phyloP scores from a whole-genome alignment of 2,888 invertebrate genomes.

The Spisula solida region DNA sequence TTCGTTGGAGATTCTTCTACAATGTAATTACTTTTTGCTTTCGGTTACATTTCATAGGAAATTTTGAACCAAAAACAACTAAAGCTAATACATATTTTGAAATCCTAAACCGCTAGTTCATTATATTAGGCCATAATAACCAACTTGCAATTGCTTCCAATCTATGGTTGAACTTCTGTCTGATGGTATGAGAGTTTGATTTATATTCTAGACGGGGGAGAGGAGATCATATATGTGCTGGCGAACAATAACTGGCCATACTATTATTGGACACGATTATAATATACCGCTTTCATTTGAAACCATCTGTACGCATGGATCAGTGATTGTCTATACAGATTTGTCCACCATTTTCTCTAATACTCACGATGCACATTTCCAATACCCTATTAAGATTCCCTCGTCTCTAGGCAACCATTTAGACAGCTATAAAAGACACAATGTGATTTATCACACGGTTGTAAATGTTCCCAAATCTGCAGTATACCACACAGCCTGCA shows the following conservation, averaged over 20 bases:
- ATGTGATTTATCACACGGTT: slow-evolving; percentile 8
- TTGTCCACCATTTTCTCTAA: neutral
- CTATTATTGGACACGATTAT: neutral
- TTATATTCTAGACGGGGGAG: neutral
- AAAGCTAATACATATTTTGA: neutral
- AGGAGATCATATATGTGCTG: neutral
- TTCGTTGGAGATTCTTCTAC: neutral
- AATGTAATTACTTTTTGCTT: slow-evolving; percentile 2
- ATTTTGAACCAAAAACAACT: neutral
- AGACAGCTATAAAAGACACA: slow-evolving; percentile 2
- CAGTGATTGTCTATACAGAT: neutral
- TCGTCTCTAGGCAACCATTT: neutral
- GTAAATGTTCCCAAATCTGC: neutral
- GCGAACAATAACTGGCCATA: neutral
- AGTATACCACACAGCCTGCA: neutral
- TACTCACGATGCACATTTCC: neutral
- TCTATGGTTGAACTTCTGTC: neutral
- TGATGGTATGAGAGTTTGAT: neutral
- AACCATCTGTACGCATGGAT: neutral
- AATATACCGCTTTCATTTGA: neutral
- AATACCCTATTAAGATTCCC: neutral
- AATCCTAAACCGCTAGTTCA: neutral
- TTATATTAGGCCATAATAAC: neutral
- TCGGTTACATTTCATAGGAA: neutral
- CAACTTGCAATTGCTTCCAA: neutral